Conservation (phyloP, 2,113 vertebrate genomes). For the Theropithecus gelada region DNA sequence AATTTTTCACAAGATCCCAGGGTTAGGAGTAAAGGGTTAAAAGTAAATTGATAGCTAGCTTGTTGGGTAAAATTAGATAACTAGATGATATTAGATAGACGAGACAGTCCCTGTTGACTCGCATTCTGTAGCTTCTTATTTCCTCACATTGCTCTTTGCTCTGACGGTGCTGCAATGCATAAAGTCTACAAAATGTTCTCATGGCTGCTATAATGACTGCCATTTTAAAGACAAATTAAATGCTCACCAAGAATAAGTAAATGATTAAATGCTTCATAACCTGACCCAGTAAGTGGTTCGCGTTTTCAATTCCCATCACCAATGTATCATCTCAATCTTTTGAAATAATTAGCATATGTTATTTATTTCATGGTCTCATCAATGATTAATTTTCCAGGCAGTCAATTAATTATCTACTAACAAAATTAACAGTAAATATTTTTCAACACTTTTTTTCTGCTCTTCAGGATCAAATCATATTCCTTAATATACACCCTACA, state of each 20-base stretch:
- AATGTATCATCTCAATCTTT: background rate
- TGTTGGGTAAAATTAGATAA: background rate
- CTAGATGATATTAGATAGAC: background rate
- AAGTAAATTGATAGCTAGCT: background rate
- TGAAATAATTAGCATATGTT: constrained; percentile 37
- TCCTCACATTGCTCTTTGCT: background rate
- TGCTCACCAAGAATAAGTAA: background rate
- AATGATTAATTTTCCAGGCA: constrained; percentile 70
- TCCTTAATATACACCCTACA: constrained; percentile 72
- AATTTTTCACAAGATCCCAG: background rate
- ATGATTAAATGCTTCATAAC: constrained; percentile 22
- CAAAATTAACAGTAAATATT: constrained; percentile 78
- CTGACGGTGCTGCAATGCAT: background rate
- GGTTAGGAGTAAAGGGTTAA: background rate
- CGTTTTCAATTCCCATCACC: constrained; percentile 12
- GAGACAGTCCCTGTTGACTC: background rate
- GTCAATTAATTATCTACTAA: constrained; percentile 76
- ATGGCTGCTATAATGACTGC: background rate
- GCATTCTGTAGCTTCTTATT: background rate
- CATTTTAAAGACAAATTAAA: constrained; percentile 29
- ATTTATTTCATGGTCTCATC: constrained; percentile 43
- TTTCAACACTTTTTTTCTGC: constrained; percentile 54
- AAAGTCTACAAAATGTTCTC: background rate
- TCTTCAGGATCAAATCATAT: constrained; percentile 60
- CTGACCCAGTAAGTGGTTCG: background rate